Percentiles rank a stretch among this genome's conserved stretches.
These are phyloP conservation scores for Sminthurinus signatus DNA, from an alignment of 1,140 invertebrate species.

Conservation along the genomic window DNA sequence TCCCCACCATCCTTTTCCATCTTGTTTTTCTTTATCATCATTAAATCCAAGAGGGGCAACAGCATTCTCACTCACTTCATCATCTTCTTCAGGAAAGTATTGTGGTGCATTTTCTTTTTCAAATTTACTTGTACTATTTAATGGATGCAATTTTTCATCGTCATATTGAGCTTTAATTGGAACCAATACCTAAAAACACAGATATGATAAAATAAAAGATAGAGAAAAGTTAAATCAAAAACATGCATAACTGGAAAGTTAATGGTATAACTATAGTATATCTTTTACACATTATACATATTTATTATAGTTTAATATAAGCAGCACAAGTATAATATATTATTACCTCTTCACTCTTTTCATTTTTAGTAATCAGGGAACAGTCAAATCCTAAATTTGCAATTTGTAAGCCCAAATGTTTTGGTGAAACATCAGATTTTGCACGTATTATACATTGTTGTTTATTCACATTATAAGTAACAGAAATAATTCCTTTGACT, in stretches of 20 bases:
- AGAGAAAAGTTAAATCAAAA: too few relatives aligned
- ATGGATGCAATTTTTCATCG: constrained; percentile 11
- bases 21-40: constrained; percentile 8
- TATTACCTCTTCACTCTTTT: constrained; percentile 32
- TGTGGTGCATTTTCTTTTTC: constrained; percentile 17
- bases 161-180: constrained; percentile 2
- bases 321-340: constrained; percentile 4
- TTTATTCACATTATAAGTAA: constrained; percentile 27
- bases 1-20: constrained; percentile 13
- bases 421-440: constrained; percentile 12
- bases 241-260: too few relatives aligned
- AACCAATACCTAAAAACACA: constrained; percentile 11
- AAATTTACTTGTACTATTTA: constrained; percentile 11
- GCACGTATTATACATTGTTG: constrained; percentile 26
- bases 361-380: constrained; percentile 21
- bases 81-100: constrained; percentile 26
- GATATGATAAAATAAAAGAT: too few relatives aligned
- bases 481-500: constrained; percentile 31
- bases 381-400: constrained; percentile 31
- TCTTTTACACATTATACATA: too few relatives aligned
- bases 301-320: too few relatives aligned
- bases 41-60: neutral
- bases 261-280: too few relatives aligned
- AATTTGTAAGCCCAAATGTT: constrained; percentile 28
- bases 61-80: constrained; percentile 13